A percentile compares a stretch with the other conserved stretches of the same genome.
phyloP scores from a whole-genome alignment of 2,113 vertebrate genomes.

The Theropithecus gelada region DNA sequence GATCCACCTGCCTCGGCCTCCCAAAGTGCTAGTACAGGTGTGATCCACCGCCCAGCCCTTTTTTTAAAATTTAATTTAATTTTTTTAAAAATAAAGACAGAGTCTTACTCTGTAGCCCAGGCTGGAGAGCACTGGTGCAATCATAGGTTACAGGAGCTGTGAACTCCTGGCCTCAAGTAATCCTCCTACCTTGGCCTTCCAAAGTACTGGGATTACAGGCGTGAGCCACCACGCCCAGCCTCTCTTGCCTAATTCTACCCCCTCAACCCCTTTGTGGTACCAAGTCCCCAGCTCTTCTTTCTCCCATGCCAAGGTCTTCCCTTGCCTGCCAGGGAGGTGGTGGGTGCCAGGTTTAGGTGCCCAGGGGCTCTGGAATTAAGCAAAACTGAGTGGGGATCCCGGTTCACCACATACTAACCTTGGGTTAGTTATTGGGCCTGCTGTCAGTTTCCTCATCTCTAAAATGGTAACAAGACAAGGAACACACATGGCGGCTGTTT shows the following conservation, averaged over 20 bases:
- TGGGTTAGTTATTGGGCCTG: not conserved
- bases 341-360: not conserved
- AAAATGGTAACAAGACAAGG: not conserved
- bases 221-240: not conserved
- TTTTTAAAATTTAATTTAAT: too few species aligned
- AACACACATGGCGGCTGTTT: not conserved
- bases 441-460: not conserved
- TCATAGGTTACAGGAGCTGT: not conserved
- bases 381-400: not conserved
- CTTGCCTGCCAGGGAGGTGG: not conserved
- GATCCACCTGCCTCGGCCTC: too few species aligned
- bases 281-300: not conserved
- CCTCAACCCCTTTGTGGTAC: not conserved
- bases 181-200: not conserved
- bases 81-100: too few species aligned
- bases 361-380: not conserved
- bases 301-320: not conserved
- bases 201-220: not conserved
- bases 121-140: not conserved
- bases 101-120: too few species aligned
- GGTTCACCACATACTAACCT: not conserved
- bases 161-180: not conserved
- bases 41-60: too few species aligned
- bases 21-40: too few species aligned
- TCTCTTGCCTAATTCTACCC: not conserved